Evolutionary conservation across 2,113 vertebrate genomes (phyloP).

Genomic region (Apteryx mantelli): DNA sequence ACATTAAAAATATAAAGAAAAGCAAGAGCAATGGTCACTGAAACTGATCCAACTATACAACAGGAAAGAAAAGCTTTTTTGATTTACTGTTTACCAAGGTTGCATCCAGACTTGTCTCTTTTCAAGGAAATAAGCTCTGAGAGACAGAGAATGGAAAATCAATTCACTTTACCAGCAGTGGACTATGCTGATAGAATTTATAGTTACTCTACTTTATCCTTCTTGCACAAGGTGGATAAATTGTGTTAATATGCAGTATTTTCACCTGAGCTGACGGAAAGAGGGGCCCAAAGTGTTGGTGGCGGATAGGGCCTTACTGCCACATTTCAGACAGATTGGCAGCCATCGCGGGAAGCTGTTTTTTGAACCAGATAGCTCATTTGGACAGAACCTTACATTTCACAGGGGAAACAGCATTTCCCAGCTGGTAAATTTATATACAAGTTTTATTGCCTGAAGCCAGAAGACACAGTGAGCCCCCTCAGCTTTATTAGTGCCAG

Average conservation of each 20-base stretch:
- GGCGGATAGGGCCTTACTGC: not conserved
- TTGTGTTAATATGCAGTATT: not conserved
- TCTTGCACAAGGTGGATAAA: not conserved
- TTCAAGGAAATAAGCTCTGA: conserved; percentile 47
- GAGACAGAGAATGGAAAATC: conserved; percentile 42
- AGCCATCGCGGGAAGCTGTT: not conserved
- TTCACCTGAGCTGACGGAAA: not conserved
- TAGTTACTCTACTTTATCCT: not conserved
- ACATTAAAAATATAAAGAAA: not conserved
- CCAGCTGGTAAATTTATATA: not conserved
- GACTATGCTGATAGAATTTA: conserved; percentile 35
- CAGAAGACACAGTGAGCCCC: rapidly evolving
- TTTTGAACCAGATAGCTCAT: not conserved
- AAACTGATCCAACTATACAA: not conserved
- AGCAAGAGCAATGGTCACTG: not conserved
- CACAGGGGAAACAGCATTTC: not conserved
- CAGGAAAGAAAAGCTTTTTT: not conserved
- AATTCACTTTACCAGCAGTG: conserved; percentile 10
- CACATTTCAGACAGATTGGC: not conserved
- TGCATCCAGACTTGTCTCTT: conserved; percentile 23
- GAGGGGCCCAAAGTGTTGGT: not conserved
- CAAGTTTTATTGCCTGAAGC: not conserved
- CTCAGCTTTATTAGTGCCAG: not conserved
- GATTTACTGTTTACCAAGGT: conserved; percentile 23
- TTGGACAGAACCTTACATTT: not conserved